phyloP scores from a whole-genome alignment of 2,113 vertebrate genomes.

The Stigmatopora nigra region DNA sequence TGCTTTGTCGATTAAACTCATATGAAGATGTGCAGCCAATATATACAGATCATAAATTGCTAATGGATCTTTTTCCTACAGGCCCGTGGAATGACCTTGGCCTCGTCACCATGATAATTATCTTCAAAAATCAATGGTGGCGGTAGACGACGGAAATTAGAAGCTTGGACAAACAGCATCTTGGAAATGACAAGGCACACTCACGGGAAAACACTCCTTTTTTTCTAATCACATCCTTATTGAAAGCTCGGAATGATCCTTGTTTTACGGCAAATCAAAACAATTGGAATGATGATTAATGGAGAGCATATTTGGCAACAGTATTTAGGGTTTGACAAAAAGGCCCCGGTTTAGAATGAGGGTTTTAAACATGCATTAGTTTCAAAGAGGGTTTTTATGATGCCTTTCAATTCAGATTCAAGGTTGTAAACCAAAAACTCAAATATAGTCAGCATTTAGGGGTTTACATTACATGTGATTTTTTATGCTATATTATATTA shows the following conservation, averaged over 20 bases:
- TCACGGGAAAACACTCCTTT: slow-evolving; percentile 21
- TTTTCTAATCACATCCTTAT: slow-evolving; percentile 33
- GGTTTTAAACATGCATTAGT: background rate
- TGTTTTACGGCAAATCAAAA: background rate
- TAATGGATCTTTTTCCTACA: slow-evolving; percentile 56
- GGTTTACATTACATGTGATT: no score
- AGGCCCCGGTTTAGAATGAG: background rate
- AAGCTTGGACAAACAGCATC: slow-evolving; percentile 53
- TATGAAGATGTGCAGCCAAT: slow-evolving; percentile 46
- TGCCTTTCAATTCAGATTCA: background rate
- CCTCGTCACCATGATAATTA: slow-evolving; percentile 51
- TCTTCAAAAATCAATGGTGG: slow-evolving; percentile 54
- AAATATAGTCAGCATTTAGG: no score
- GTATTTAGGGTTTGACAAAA: background rate
- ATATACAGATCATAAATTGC: slow-evolving; percentile 60
- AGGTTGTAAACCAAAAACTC: background rate
- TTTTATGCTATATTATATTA: no score
- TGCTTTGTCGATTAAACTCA: slow-evolving; percentile 44
- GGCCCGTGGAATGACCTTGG: slow-evolving; percentile 56
- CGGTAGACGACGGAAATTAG: background rate
- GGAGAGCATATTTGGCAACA: background rate
- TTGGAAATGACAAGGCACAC: slow-evolving; percentile 34
- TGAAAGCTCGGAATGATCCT: background rate
- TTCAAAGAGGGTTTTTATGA: background rate
- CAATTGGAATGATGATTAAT: background rate